phyloP scores from a whole-genome alignment of 2,113 vertebrate genomes.

The Hypanus sabinus region DNA sequence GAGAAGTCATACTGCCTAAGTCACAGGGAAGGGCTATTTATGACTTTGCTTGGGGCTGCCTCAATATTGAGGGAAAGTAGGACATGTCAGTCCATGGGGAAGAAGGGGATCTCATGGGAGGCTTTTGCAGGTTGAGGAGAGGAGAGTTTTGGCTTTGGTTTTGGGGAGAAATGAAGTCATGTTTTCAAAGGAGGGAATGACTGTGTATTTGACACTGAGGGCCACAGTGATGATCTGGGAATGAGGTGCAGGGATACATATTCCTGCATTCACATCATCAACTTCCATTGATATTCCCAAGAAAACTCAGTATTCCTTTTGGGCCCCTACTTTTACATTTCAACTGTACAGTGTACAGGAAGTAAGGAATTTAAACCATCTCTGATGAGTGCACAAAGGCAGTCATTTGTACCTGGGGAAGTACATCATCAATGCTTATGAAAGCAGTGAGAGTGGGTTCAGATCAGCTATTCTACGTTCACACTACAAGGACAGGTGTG shows the following conservation, averaged over 20 bases:
- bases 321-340: too few relatives aligned
- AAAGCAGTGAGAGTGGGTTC: neutral
- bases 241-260: neutral
- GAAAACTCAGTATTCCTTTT: too few relatives aligned
- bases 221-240: neutral
- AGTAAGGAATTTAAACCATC: neutral
- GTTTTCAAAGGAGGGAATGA: neutral
- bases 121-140: neutral
- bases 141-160: neutral
- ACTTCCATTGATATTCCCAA: too few relatives aligned
- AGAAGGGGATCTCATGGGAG: neutral
- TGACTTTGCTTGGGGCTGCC: neutral
- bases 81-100: neutral
- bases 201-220: neutral
- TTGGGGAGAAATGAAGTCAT: neutral
- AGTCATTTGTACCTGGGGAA: neutral
- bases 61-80: neutral
- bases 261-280: neutral
- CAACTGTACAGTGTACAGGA: too few relatives aligned
- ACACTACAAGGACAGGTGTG: neutral
- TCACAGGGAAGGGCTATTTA: neutral
- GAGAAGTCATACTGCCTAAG: neutral
- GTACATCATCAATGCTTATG: neutral
- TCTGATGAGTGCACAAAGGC: neutral
- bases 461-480: neutral